Evolutionary conservation across 2,113 vertebrate genomes (phyloP), one percentile per base, ranked within the genome.

Genomic region (Vidua macroura): DNA sequence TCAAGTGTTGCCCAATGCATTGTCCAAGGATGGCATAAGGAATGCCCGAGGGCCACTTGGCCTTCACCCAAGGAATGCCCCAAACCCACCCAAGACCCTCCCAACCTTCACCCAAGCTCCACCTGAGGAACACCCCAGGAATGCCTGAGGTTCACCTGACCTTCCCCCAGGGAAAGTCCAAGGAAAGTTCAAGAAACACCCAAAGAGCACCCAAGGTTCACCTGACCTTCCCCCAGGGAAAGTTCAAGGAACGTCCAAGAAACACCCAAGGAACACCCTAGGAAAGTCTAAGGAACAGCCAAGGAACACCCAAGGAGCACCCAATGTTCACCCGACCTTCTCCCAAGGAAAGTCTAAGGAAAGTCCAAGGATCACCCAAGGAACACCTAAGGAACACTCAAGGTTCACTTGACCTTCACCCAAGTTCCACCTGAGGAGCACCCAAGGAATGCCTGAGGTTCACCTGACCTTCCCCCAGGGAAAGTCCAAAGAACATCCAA

Each of bases 31-130:
- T 2, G 1, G 1, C 10, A 4, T 5, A 33, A 33, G 64, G 12
- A 24, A 43, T 1, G 1, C 24, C 6, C 0, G 0, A 82, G 20
- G 15, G 1, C 1, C 23, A 21, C 35, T 20, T 17, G 55, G 44
- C 3, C 18, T 58, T 46, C 72, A 30, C 8, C 13, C 39, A 58
- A 28, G 24, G 39, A 20, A 73, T 4, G 14, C 3, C 60, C 60
- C 9, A 41, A 63, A 63, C 8, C 16, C 31, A 44, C 70, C 43
- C 55, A 10, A 58, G 55, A n/a, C 20, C 13, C 33, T 10, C 69
- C 22, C 15, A n/a, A 43, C 8, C 27, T 49, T 48, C 28, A 51
- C 12, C 22, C 13, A 21, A 48, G 25, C 20, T 22, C 35, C 20
- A 30, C 66, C 46, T 11, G 18, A 41, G 37, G 69, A 39, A 9